These are phyloP conservation scores for Campoplex capitator DNA, from an alignment of 2,888 invertebrate genomes.

Conservation along the genomic window DNA sequence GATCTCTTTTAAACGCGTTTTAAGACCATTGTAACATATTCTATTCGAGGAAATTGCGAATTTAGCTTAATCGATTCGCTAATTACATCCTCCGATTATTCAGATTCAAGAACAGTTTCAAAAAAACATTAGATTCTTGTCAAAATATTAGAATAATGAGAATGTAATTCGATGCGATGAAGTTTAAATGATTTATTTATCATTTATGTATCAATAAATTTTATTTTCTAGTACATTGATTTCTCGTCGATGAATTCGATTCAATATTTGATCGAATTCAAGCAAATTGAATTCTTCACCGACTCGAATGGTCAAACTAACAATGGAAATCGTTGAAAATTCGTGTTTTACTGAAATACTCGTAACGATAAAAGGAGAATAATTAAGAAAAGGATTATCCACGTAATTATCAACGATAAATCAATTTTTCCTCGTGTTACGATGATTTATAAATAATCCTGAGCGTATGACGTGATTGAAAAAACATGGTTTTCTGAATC, in stretches of 20 bases:
- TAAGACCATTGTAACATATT: conserved; percentile 13
- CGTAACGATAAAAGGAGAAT: not conserved
- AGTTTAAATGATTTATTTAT: too few species aligned
- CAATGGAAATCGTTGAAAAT: not conserved
- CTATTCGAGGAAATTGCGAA: conserved; percentile 31
- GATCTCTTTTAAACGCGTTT: conserved; percentile 15
- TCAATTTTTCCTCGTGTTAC: not conserved
- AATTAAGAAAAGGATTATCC: not conserved
- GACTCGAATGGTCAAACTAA: not conserved
- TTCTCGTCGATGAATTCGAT: too few species aligned
- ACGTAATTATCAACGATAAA: not conserved
- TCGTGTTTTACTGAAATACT: not conserved
- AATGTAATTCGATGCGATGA: too few species aligned
- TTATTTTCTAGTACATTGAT: not conserved
- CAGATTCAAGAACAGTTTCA: not conserved
- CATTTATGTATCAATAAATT: not conserved
- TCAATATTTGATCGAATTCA: not conserved
- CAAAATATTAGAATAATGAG: not conserved
- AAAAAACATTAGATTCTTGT: not conserved
- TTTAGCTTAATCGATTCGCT: not conserved
- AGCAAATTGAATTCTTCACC: not conserved
- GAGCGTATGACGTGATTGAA: not conserved
- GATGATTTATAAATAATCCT: not conserved
- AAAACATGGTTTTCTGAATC: not conserved
- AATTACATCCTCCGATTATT: not conserved